Evolutionary conservation across 2,888 invertebrate genomes (phyloP).

Genomic region (Drosophila ustulata): DNA sequence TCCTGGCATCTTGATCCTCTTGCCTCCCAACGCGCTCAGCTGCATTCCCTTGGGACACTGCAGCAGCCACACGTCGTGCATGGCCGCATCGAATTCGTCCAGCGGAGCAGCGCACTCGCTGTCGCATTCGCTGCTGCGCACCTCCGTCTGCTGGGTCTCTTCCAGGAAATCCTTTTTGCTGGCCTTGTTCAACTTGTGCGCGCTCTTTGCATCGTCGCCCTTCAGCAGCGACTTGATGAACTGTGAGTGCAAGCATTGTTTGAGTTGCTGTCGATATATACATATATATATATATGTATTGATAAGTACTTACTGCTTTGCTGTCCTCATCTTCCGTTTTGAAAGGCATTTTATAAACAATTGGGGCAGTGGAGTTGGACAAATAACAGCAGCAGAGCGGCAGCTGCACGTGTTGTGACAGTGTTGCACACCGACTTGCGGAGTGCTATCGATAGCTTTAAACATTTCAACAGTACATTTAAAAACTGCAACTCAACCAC

Average conservation of each 20-base stretch:
- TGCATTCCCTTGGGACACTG: conserved; percentile 60
- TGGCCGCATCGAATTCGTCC: conserved; percentile 37
- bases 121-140: background rate
- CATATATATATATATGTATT: background rate
- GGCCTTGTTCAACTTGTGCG: conserved; percentile 4
- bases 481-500: background rate
- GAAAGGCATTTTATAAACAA: background rate
- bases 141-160: conserved; percentile 24
- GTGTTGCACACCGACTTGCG: conserved; percentile 9
- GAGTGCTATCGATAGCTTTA: conserved; percentile 4
- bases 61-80: conserved; percentile 62
- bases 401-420: conserved; percentile 23
- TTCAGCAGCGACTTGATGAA: background rate
- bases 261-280: background rate
- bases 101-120: conserved; percentile 32
- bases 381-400: conserved; percentile 18
- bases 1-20: conserved; percentile 62
- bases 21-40: conserved; percentile 18
- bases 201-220: background rate
- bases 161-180: conserved; percentile 48
- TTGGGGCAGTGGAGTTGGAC: too few species aligned
- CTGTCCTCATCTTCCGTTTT: conserved; percentile 17
- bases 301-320: conserved; percentile 8
- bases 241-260: background rate
- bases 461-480: too few species aligned